These are phyloP conservation scores for Scotopteryx bipunctaria DNA, from an alignment of 2,888 invertebrate species.

Conservation along the genomic window DNA sequence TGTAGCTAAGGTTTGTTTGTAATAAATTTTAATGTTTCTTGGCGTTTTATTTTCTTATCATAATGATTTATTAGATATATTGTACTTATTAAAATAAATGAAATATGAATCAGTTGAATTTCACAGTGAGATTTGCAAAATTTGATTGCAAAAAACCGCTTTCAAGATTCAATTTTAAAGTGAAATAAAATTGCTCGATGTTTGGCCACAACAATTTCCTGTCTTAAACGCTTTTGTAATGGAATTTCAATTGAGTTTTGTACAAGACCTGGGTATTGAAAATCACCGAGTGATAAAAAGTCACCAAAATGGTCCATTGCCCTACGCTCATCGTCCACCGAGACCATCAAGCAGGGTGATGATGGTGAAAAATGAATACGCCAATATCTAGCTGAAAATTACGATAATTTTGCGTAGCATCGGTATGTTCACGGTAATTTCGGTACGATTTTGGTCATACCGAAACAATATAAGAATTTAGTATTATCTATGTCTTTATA, in stretches of 20 bases:
- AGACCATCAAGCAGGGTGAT: neutral
- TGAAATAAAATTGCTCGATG: conserved; percentile 9
- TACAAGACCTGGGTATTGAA: too few species aligned
- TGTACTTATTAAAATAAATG: too few species aligned
- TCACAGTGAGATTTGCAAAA: neutral
- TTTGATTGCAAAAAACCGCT: conserved; percentile 3
- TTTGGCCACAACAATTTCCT: conserved; percentile 25
- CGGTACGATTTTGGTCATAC: conserved; percentile 1
- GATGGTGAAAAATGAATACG: too few species aligned
- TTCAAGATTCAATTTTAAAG: conserved; percentile 19
- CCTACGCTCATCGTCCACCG: too few species aligned
- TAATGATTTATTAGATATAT: too few species aligned
- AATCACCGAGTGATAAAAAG: too few species aligned
- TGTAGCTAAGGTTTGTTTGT: too few species aligned
- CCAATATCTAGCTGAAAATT: neutral
- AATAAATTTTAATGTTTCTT: neutral
- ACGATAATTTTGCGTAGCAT: neutral
- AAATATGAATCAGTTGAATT: neutral
- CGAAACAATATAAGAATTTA: conserved; percentile 10
- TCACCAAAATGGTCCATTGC: too few species aligned
- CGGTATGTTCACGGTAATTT: conserved; percentile 3
- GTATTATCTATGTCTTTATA: conserved; percentile 74
- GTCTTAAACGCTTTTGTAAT: conserved; percentile 16
- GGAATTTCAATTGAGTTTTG: conserved; percentile 19
- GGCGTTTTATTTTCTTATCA: conserved; percentile 4